A percentile compares a stretch with the other conserved stretches of the same genome.
Evolutionary conservation across 2,888 invertebrate species (phyloP).

Genomic region (Sepioteuthis lessoniana): DNA sequence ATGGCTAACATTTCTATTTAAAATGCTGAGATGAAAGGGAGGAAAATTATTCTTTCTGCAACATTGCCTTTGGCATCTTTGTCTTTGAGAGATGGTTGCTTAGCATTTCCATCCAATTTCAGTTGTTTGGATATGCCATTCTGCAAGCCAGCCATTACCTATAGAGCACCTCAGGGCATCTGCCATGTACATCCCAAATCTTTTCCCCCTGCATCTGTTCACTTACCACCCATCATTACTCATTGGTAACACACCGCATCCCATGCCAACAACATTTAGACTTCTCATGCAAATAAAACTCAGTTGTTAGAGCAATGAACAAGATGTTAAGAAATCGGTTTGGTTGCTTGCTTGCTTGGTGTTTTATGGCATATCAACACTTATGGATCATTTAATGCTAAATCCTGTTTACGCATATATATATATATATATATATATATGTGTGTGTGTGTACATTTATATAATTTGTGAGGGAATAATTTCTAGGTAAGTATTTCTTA

Average conservation of each 20-base stretch:
- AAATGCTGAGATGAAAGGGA: not conserved
- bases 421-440: too few species aligned
- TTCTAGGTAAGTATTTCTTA: too few species aligned
- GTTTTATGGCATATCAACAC: too few species aligned
- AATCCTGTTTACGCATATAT: too few species aligned
- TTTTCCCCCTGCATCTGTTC: not conserved
- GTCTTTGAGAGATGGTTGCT: not conserved
- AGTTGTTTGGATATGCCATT: slow-evolving; percentile 4
- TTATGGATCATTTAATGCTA: too few species aligned
- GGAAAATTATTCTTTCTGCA: not conserved
- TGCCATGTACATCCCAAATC: slow-evolving; percentile 10
- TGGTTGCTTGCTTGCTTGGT: too few species aligned
- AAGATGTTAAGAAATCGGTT: not conserved
- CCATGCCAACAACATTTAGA: not conserved
- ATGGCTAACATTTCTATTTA: not conserved
- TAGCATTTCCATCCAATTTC: not conserved
- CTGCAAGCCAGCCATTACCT: not conserved
- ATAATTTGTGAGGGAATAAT: too few species aligned
- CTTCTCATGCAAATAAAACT: not conserved
- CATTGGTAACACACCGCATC: not conserved
- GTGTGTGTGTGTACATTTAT: too few species aligned
- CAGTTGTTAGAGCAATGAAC: not conserved
- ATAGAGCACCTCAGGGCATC: not conserved
- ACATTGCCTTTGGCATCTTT: not conserved
- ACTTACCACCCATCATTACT: not conserved